Percentiles rank a stretch among this genome's conserved stretches.
Conservation (phyloP, 2,797 vertebrate genomes). For the Malacoraja senta region DNA sequence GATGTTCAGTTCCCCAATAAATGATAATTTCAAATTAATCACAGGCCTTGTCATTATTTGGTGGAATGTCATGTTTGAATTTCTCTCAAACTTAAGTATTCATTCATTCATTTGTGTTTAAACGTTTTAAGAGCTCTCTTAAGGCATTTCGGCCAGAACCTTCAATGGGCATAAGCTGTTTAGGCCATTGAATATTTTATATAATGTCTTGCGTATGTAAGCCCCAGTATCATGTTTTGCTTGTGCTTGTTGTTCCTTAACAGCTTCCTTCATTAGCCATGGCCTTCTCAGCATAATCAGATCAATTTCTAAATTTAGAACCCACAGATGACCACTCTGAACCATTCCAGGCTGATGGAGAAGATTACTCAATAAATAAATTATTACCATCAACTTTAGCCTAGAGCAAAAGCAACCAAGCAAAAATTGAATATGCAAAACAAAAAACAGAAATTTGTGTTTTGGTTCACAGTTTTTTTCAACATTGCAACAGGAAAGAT, state of each 20-base stretch:
- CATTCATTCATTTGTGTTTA: background rate
- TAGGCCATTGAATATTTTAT: background rate
- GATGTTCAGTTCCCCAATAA: background rate
- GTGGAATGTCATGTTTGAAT: background rate
- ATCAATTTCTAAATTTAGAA: conserved; percentile 23
- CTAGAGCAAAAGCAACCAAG: background rate
- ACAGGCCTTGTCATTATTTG: background rate
- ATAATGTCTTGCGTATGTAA: background rate
- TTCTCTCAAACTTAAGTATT: background rate
- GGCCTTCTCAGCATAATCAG: conserved; percentile 17
- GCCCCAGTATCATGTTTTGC: conserved; percentile 19
- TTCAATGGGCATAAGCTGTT: background rate
- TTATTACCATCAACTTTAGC: background rate
- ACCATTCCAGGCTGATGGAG: background rate
- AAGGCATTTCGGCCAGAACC: background rate
- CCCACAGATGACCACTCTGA: background rate
- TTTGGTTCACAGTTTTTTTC: background rate
- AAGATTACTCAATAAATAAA: conserved; percentile 2
- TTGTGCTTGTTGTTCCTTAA: background rate
- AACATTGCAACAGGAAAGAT: background rate
- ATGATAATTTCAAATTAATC: too few species aligned
- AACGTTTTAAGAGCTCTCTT: background rate
- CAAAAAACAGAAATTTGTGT: background rate
- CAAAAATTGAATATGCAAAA: background rate
- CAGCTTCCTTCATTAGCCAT: background rate